A percentile compares a stretch with the other conserved stretches of the same genome.
These are phyloP conservation scores for Stenoptilia bipunctidactyla DNA, from an alignment of 2,888 invertebrate species.

Conservation along the genomic window DNA sequence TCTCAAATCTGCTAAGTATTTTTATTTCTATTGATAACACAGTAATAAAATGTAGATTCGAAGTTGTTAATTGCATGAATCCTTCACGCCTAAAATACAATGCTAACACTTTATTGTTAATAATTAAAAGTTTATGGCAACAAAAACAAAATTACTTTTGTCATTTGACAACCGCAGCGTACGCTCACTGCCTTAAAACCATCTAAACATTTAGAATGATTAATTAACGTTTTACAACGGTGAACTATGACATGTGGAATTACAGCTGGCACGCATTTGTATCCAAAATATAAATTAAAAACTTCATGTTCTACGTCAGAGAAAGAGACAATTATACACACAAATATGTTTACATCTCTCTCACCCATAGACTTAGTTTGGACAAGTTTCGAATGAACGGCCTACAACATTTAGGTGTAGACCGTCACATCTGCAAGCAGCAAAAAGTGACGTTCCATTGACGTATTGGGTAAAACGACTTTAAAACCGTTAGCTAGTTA, in stretches of 20 bases:
- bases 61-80: too few relatives aligned
- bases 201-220: not conserved
- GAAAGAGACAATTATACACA: not conserved
- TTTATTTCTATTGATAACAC: too few relatives aligned
- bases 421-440: constrained; percentile 16
- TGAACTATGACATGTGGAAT: constrained; percentile 51
- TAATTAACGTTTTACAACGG: constrained; percentile 43
- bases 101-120: too few relatives aligned
- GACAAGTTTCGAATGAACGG: not conserved
- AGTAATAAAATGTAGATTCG: too few relatives aligned
- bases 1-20: too few relatives aligned
- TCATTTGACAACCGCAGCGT: not conserved
- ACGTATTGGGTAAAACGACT: constrained; percentile 51
- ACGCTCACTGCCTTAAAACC: not conserved
- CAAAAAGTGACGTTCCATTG: constrained; percentile 59
- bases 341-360: not conserved
- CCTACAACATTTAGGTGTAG: too few relatives aligned
- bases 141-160: too few relatives aligned
- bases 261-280: not conserved
- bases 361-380: not conserved
- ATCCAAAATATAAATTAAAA: not conserved
- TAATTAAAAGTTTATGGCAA: too few relatives aligned
- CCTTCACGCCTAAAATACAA: too few relatives aligned
- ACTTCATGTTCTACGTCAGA: not conserved
- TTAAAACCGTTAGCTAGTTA: constrained; percentile 51